phyloP scores from a whole-genome alignment of 1,140 invertebrate species.

The Anthonomus grandis region DNA sequence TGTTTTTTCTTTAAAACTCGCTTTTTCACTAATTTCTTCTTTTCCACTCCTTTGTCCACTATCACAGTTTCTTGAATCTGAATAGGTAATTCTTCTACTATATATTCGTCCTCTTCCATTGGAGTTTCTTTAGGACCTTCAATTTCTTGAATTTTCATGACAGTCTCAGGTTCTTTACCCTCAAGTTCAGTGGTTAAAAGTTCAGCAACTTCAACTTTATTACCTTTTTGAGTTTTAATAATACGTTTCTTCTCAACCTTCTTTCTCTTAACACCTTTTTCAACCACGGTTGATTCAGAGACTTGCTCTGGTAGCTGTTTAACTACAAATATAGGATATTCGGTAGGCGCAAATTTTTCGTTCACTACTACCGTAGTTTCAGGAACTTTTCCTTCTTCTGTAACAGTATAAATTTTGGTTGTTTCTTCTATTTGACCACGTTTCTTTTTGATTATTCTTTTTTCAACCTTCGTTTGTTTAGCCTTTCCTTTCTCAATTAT shows the following conservation, averaged over 20 bases:
- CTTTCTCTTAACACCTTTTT: slow-evolving; percentile 37
- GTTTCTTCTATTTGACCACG: slow-evolving; percentile 38
- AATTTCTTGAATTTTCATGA: slow-evolving; percentile 44
- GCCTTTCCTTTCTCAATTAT: slow-evolving; percentile 34
- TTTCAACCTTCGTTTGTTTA: slow-evolving; percentile 40
- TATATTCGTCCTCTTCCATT: slow-evolving; percentile 35
- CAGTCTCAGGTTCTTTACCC: slow-evolving; percentile 42
- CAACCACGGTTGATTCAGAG: slow-evolving; percentile 30
- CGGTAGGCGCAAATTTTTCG: slow-evolving; percentile 27
- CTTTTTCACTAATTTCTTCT: slow-evolving; percentile 43
- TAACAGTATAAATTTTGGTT: slow-evolving; percentile 43
- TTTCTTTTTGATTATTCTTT: slow-evolving; percentile 41
- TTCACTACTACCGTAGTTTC: slow-evolving; percentile 37
- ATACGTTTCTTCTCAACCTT: slow-evolving; percentile 36
- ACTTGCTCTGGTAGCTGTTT: slow-evolving; percentile 42
- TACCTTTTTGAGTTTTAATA: slow-evolving; percentile 33
- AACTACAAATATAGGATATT: slow-evolving; percentile 21
- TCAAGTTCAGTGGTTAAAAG: slow-evolving; percentile 48
- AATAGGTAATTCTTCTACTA: slow-evolving; percentile 47
- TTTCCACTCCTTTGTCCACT: slow-evolving; percentile 33
- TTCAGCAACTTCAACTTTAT: slow-evolving; percentile 38
- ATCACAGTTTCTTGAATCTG: slow-evolving; percentile 34
- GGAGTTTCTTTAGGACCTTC: slow-evolving; percentile 38
- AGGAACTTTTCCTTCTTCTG: slow-evolving; percentile 43
- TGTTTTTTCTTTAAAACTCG: slow-evolving; percentile 44